Evolutionary conservation across 1,140 invertebrate genomes (phyloP).

Genomic region (Paracyclopina nana): DNA sequence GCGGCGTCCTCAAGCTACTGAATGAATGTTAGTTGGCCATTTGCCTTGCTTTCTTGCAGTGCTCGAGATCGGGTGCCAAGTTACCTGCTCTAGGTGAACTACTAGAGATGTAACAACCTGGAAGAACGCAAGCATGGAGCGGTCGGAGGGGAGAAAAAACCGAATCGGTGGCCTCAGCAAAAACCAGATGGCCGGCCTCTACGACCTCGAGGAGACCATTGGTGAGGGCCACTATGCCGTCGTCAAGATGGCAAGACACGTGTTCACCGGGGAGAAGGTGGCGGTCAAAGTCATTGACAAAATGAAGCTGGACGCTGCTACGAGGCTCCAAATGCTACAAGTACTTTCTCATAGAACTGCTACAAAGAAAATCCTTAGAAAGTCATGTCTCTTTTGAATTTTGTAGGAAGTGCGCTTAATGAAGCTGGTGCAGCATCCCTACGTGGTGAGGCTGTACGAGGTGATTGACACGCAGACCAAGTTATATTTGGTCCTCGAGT

Average conservation of each 20-base stretch:
- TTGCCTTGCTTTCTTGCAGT: too few species aligned
- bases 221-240: constrained; percentile 91
- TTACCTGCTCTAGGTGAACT: too few species aligned
- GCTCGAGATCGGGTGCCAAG: too few species aligned
- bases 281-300: constrained; percentile 80
- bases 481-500: constrained; percentile 82
- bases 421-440: constrained; percentile 96
- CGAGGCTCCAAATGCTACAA: constrained; percentile 92
- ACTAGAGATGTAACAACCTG: too few species aligned
- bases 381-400: too few species aligned
- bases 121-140: constrained; percentile 1
- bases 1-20: too few species aligned
- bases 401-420: constrained; percentile 87
- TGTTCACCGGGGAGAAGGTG: constrained; percentile 98
- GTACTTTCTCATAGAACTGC: too few species aligned
- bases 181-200: constrained; percentile 80
- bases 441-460: constrained; percentile 94
- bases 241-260: constrained; percentile 92
- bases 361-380: too few species aligned
- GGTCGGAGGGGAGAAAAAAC: background rate
- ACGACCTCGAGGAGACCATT: constrained; percentile 84
- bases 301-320: constrained; percentile 84
- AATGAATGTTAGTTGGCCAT: too few species aligned
- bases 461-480: constrained; percentile 96
- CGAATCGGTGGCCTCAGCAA: constrained; percentile 32